Base-by-base conservation (phyloP, 2,888 invertebrate species). In the Nesidiocoris tenuis region DNA sequence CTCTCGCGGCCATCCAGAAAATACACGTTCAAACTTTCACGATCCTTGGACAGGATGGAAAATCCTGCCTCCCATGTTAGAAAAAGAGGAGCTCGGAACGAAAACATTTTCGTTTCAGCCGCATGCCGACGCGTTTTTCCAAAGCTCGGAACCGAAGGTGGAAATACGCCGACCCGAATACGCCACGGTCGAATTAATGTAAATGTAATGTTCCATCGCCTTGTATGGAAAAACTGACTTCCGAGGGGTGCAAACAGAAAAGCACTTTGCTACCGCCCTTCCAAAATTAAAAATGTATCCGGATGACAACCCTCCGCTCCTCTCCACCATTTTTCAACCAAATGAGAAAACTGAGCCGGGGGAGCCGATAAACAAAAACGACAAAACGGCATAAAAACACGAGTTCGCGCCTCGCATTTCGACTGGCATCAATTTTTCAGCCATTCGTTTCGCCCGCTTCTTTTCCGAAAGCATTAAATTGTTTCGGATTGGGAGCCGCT, bases 251-350 rank as follows among this genome's bases (percentile, higher is more conserved):
- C 39, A 39, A 39, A 39, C 56, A 17, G 22, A 56, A 67, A 67
- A 67, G 67, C 67, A 67, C 67, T 67, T 56, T 67, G 67, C 67
- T 56, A 56, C 67, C 67, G 3, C 54, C 18, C 17, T 39, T 39
- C 5, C 39, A 22, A 21, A 67, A 67, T 67, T 67, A 67, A 67
- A 67, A 67, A 67, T 67, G 67, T 67, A 67, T 67, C 56, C 21
- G 54, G 56, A 19, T 19, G 19, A 19, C 59, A 59, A 18, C 59
- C 7, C n/a, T 59, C 59, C 17, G n/a, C n/a, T 19, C 7, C n/a
- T 9, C 59, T 16, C 3, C 59, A n/a, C 59, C 59, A 19, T 59
- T 59, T n/a, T 59, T 19, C 19, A 59, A 9, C 19, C 19, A 16
- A 59, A 59, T 59, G 19, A 19, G 59, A 59, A 19, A n/a, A 59